These are phyloP conservation scores for Notothenia rossii DNA, from an alignment of 2,113 vertebrate species.

Conservation along the genomic window DNA sequence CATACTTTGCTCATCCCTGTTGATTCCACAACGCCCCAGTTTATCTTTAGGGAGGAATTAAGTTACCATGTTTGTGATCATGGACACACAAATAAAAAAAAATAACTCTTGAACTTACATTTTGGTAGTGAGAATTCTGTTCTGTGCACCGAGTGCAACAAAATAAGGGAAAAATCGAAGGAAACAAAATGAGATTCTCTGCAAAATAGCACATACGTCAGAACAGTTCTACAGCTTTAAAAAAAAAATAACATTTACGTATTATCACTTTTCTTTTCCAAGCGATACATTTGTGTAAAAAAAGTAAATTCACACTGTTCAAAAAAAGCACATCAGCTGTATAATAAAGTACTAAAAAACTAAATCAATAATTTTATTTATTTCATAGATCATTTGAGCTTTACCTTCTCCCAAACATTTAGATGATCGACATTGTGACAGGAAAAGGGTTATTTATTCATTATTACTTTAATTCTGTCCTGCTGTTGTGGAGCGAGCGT, in stretches of 20 bases:
- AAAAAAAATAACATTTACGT: constrained; percentile 88
- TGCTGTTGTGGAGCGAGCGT: constrained; percentile 79
- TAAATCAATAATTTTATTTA: constrained; percentile 92
- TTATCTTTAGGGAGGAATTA: constrained; percentile 84
- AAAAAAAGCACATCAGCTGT: constrained; percentile 98
- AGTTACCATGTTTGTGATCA: constrained; percentile 80
- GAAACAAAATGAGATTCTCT: constrained; percentile 83
- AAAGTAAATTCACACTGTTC: constrained; percentile 93
- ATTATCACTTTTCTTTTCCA: constrained; percentile 87
- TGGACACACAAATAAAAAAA: constrained; percentile 68
- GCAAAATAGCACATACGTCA: constrained; percentile 85
- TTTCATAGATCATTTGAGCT: constrained; percentile 87
- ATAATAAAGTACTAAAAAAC: constrained; percentile 99
- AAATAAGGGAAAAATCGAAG: constrained; percentile 25
- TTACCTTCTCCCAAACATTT: constrained; percentile 86
- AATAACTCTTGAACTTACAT: constrained; percentile 76
- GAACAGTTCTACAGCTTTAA: constrained; percentile 94
- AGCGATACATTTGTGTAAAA: constrained; percentile 92
- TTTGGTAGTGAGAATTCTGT: constrained; percentile 84
- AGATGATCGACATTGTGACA: constrained; percentile 87
- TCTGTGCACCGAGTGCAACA: constrained; percentile 86
- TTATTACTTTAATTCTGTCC: constrained; percentile 85
- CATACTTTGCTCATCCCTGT: constrained; percentile 99
- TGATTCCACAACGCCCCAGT: constrained; percentile 94
- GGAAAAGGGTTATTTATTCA: constrained; percentile 82